Base-by-base conservation (phyloP, 2,113 vertebrate species). In the Odontesthes bonariensis region DNA sequence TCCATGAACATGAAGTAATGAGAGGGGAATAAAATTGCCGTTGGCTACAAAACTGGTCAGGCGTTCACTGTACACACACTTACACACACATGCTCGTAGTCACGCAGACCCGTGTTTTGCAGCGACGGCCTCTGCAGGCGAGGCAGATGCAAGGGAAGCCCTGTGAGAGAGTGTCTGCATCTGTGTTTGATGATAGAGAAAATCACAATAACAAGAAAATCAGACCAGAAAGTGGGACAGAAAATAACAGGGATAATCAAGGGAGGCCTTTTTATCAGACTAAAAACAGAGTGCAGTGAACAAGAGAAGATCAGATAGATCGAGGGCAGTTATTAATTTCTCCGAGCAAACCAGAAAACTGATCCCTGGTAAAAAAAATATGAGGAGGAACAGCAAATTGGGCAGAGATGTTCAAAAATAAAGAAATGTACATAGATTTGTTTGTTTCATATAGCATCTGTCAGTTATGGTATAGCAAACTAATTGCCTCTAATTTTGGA, bases 1-100 rank as follows among this genome's bases (percentile, higher is more conserved):
- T 88, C 87, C 82, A 86, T 82, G 75, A 81, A 84, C 85, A 81
- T 87, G 86, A 90, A 91, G 85, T 89, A 91, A 92, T 89, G 81
- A 89, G 86, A 86, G 60, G 53, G 68, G 88, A 82, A 81, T 77
- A 67, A 85, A 91, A 90, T 55, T 2, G 85, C 90, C 73, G 66
- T 22, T 0, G 87, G 90, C 90, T 56, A 76, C 75, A 67, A 67
- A 84, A 51, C 64, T 79, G 81, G 79, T 88, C 89, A 87, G 78
- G 83, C 89, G 73, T 85, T 75, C 83, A 81, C n/a, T 63, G 32
- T 5, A 53, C 65, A 40, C 57, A 60, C 17, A 22, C 52, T 7
- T 27, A 9, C 52, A 47, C 67, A 74, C 82, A 81, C 69, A 62
- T 70, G 73, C 64, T 63, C 67, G 62, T 35, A 71, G 72, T 83